Base-by-base conservation (phyloP, 2,113 vertebrate genomes). In the Ageneiosus marmoratus region DNA sequence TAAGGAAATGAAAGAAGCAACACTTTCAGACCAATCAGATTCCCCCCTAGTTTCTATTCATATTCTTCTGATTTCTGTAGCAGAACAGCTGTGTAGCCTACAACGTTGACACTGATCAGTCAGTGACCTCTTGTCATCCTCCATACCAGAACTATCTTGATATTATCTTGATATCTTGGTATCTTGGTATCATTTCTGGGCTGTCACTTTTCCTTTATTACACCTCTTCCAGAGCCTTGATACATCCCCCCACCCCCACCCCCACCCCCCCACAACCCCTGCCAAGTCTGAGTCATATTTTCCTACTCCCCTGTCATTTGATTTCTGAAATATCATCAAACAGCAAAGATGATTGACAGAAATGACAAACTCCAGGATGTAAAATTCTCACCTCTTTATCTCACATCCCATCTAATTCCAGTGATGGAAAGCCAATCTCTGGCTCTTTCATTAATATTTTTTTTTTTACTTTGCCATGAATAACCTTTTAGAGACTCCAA, bases 401-500 rank as follows among this genome's bases (percentile, higher is more conserved):
- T 65, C 78, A 29, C 16, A 8, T 72, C 65, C 2, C 4, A 46
- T 81, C 51, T 44, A 41, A 46, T 70, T 27, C 51, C 1, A 37
- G 0, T 34, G 60, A 79, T 18, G 1, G 34, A 55, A 70, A 70
- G 22, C 29, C 79, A 70, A n/a, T 69, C 29, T 67, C 12, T 72
- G 79, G 12, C 24, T 70, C 34, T 29, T n/a, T 29, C 32, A 9
- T 16, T 70, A 70, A n/a, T n/a, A n/a, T n/a, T 41, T 41, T 80
- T 55, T 41, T 50, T 80, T 80, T 80, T 80, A 80, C 79, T 69
- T 80, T 70, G 32, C 50, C 65, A 70, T 70, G 34, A 81, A 81
- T 73, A 81, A 60, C 53, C 48, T n/a, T 81, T 81, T 44, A 69
- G 15, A 18, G 16, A 27, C 37, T 60, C 44, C 46, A 60, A 32